Base-by-base conservation (phyloP, 92 coral and sea anemone species). In the Anthopleura xanthogrammica region DNA sequence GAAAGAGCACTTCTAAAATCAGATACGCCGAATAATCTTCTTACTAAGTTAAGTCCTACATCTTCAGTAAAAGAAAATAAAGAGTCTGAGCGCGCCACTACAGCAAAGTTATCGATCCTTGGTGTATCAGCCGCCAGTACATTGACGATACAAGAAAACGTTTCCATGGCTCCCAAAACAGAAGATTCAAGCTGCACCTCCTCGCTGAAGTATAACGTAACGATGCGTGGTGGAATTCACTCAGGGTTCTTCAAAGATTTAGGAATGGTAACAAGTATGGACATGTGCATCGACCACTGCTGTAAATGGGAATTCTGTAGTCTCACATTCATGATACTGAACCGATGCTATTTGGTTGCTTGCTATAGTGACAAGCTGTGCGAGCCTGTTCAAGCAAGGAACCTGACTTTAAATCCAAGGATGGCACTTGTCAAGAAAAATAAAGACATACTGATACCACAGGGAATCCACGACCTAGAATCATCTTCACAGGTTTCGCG, bases 291-390 rank as follows among this genome's bases (percentile, higher is more conserved):
- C 14, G 86, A 84, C 55, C 75, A 84, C 1, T 96, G 99, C 75
- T 96, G 99, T 70, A 76, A 24, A 11, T 83, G 86, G 48, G 70
- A 41, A 57, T 86, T 82, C 54, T 96, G 99, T 71, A 87, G 88
- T 62, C 81, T 94, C 41, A 91, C 97, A 0, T 89, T 93, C 55
- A 89, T 89, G 88, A 88, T 96, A 19, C 83, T 88, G 20, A 82
- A 81, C 43, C 88, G 90, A 71, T 96, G 99, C 56, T 96, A 90
- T 76, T 83, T 92, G 9, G 98, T 96, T 13, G 77, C 84, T 14
- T 96, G 99, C 81, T 92, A 90, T 87, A 93, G 88, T 86, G 82
- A 95, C 81, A 76, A 91, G 7, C 81, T 80, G 29, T 96, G 99
- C 76, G 80, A 77, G 52, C 70, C 86, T 46, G 87, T 88, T 23